phyloP scores from a whole-genome alignment of 2,113 vertebrate genomes.

The Fregata magnificens region DNA sequence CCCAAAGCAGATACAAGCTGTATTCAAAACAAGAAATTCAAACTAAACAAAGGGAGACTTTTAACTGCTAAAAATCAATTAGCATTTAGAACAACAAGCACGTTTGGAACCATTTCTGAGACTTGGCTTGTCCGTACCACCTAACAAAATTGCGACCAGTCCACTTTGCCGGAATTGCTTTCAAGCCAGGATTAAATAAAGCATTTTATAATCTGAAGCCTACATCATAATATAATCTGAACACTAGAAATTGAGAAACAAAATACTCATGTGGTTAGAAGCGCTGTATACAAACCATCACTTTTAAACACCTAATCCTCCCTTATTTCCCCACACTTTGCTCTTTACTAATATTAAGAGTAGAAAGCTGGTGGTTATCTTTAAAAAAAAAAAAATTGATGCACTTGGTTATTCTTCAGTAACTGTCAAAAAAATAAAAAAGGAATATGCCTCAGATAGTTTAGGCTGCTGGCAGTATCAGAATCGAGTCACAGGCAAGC shows the following conservation, averaged over 20 bases:
- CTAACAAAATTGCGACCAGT: neutral
- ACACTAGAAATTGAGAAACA: neutral
- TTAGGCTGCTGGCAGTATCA: neutral
- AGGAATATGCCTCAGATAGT: neutral
- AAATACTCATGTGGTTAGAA: slow-evolving; percentile 1
- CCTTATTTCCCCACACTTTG: neutral
- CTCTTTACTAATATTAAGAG: neutral
- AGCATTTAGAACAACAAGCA: neutral
- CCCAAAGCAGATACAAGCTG: neutral
- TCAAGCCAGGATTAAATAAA: slow-evolving; percentile 31
- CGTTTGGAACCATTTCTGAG: neutral
- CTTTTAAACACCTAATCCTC: neutral
- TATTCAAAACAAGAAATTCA: slow-evolving; percentile 14
- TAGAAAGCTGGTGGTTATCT: neutral
- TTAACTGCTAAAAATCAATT: slow-evolving; percentile 27
- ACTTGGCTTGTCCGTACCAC: neutral
- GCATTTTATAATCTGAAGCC: neutral
- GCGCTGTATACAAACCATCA: neutral
- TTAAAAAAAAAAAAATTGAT: no score
- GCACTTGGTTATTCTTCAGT: neutral
- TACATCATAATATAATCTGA: neutral
- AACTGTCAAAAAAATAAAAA: neutral
- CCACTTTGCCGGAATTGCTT: neutral
- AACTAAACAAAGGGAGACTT: slow-evolving; percentile 30
- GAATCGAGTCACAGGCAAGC: neutral